These are phyloP conservation scores for Kryptopterus vitreolus DNA, from an alignment of 2,797 vertebrate species.

Conservation along the genomic window DNA sequence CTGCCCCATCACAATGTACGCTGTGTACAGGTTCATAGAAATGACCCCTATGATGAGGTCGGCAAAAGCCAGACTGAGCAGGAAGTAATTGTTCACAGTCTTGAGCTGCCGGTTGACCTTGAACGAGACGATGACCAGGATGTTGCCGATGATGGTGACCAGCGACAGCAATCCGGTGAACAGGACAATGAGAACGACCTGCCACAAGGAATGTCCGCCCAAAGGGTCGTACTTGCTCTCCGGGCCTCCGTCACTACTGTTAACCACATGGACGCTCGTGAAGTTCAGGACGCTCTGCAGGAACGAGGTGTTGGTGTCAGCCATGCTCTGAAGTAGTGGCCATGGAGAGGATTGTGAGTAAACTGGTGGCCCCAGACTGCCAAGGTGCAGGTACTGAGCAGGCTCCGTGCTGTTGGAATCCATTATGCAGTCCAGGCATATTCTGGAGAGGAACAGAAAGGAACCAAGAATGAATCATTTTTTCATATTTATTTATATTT, in stretches of 20 bases:
- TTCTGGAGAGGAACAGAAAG: constrained; percentile 75
- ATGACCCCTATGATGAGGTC: constrained; percentile 96
- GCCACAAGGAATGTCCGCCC: constrained; percentile 88
- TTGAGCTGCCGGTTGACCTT: constrained; percentile 98
- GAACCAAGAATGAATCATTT: not conserved
- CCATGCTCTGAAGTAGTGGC: constrained; percentile 57
- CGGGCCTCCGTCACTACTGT: constrained; percentile 52
- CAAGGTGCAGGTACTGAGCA: constrained; percentile 78
- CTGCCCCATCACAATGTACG: constrained; percentile 92
- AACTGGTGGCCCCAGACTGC: constrained; percentile 70
- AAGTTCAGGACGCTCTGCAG: constrained; percentile 58
- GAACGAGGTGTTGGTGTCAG: constrained; percentile 54
- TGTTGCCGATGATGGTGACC: constrained; percentile 92
- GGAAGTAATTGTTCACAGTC: constrained; percentile 97
- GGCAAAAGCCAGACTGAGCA: constrained; percentile 92
- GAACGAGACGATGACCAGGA: constrained; percentile 93
- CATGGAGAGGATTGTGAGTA: constrained; percentile 68
- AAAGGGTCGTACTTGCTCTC: constrained; percentile 69
- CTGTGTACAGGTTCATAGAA: constrained; percentile 96
- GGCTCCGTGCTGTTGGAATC: constrained; percentile 84
- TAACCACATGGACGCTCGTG: constrained; percentile 53
- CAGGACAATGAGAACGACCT: constrained; percentile 89
- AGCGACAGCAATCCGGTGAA: constrained; percentile 87
- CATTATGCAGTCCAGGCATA: constrained; percentile 93
- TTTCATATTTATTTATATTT: too few species aligned